Conservation (phyloP, 1,140 invertebrate genomes). For the Anastatus disparis region DNA sequence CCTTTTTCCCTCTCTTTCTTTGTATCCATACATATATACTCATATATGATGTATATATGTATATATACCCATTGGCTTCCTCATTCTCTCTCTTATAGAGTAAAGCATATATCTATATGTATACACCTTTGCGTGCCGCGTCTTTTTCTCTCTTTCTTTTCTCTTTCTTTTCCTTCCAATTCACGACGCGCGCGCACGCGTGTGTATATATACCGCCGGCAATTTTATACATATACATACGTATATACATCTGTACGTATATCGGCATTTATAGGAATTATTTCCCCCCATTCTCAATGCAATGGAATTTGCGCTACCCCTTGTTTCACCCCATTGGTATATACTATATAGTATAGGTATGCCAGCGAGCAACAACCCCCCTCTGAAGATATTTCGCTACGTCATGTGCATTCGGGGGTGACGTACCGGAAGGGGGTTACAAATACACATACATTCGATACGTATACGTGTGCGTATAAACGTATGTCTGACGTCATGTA, state of each 20-base stretch:
- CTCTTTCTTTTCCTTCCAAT: constrained; percentile 6
- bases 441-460: too few relatives aligned
- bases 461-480: too few relatives aligned
- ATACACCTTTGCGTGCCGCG: constrained; percentile 33
- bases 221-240: too few relatives aligned
- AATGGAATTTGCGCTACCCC: background rate
- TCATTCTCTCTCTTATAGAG: constrained; percentile 1
- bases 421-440: too few relatives aligned
- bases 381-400: too few relatives aligned
- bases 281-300: background rate
- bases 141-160: background rate
- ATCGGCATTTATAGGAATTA: background rate
- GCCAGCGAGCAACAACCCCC: too few relatives aligned
- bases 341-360: too few relatives aligned
- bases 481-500: background rate
- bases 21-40: background rate
- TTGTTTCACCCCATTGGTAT: background rate
- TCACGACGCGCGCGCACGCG: background rate
- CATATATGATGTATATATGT: background rate
- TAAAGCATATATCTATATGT: too few relatives aligned
- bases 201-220: background rate
- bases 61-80: background rate
- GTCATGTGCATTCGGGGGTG: too few relatives aligned
- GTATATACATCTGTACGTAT: background rate
- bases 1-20: constrained; percentile 24